Conservation (phyloP, 2,113 vertebrate genomes). For the Elephas maximus region DNA sequence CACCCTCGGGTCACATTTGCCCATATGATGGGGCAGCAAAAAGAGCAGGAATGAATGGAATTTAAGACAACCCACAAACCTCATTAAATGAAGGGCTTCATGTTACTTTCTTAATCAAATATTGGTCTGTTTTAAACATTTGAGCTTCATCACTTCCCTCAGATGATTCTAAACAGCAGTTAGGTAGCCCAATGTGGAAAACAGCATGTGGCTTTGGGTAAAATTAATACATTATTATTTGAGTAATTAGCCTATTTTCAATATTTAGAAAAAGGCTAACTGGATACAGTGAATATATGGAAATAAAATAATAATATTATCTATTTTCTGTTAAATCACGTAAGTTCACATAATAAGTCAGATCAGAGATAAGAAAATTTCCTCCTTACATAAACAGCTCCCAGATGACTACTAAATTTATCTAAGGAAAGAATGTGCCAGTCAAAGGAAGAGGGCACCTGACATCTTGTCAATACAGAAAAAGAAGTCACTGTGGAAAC, state of each 20-base stretch:
- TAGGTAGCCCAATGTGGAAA: neutral
- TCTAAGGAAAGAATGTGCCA: neutral
- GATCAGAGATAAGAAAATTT: constrained; percentile 19
- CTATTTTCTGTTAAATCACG: neutral
- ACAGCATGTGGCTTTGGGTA: neutral
- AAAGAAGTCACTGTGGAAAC: neutral
- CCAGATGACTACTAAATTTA: neutral
- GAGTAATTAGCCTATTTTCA: neutral
- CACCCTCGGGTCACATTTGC: neutral
- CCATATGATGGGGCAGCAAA: neutral
- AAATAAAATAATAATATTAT: neutral
- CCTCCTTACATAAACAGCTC: neutral
- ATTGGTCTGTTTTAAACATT: neutral
- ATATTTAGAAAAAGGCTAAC: neutral
- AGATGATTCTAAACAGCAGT: constrained; percentile 1
- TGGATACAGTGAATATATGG: neutral
- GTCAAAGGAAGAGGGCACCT: neutral
- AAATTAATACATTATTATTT: neutral
- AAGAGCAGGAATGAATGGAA: neutral
- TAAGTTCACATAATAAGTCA: neutral
- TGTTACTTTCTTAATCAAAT: constrained; percentile 19
- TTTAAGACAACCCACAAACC: constrained; percentile 16
- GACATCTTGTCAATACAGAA: neutral
- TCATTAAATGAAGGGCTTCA: constrained; percentile 61
- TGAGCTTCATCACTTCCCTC: constrained; percentile 11